Percentiles rank a stretch among this genome's conserved stretches.
Conservation (phyloP, 2,113 vertebrate genomes). For the Phalacrocorax carbo region DNA sequence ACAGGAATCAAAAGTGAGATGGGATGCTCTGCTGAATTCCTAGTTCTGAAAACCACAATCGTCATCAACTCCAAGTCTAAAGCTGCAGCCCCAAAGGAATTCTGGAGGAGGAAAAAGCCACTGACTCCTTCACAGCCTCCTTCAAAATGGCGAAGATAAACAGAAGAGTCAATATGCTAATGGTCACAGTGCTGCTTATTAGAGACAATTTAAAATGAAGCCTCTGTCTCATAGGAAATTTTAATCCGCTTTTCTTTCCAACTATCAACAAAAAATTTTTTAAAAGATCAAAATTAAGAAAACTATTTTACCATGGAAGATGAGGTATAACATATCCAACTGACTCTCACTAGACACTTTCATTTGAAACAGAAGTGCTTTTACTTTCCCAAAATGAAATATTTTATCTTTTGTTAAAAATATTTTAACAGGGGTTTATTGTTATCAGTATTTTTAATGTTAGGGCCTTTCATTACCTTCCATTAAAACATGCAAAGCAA, state of each 20-base stretch:
- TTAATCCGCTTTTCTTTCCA: background rate
- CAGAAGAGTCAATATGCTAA: background rate
- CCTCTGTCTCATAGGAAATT: background rate
- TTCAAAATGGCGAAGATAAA: slow-evolving; percentile 30
- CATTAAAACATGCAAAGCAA: background rate
- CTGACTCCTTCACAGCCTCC: slow-evolving; percentile 15
- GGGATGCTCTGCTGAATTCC: background rate
- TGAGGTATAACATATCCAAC: background rate
- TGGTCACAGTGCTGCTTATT: background rate
- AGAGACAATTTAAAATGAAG: background rate
- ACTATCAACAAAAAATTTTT: background rate
- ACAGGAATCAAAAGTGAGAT: background rate
- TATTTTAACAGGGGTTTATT: background rate
- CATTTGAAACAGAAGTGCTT: background rate
- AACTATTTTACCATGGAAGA: background rate
- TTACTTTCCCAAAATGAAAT: background rate
- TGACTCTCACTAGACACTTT: background rate
- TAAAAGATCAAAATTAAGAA: background rate
- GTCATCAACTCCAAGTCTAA: background rate
- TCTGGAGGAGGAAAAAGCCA: background rate
- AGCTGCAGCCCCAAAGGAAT: background rate
- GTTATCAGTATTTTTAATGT: background rate
- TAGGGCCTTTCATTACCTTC: background rate
- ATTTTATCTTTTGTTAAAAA: background rate
- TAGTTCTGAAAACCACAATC: background rate